Evolutionary conservation across 2,888 invertebrate genomes (phyloP).

Genomic region (Nomada fucata): DNA sequence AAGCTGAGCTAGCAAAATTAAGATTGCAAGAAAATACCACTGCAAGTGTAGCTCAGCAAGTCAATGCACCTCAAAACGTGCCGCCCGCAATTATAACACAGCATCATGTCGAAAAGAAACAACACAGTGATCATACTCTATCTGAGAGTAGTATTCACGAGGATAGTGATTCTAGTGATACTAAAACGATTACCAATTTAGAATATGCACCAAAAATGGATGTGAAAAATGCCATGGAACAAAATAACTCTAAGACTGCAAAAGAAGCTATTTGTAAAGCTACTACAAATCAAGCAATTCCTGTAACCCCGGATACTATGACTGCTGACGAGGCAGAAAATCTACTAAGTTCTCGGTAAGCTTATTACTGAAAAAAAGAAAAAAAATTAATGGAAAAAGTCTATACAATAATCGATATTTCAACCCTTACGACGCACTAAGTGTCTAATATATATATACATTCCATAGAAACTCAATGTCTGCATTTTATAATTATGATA

Average conservation of each 20-base stretch:
- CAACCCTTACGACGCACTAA: conserved; percentile 8
- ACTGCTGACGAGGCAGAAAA: conserved; percentile 95
- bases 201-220: conserved; percentile 66
- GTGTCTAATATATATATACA: conserved; percentile 18
- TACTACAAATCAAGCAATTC: conserved; percentile 61
- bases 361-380: conserved; percentile 47
- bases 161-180: conserved; percentile 78
- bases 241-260: conserved; percentile 37
- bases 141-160: conserved; percentile 75
- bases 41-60: conserved; percentile 63
- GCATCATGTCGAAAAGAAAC: conserved; percentile 54
- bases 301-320: conserved; percentile 87
- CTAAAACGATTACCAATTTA: conserved; percentile 77
- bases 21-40: conserved; percentile 73
- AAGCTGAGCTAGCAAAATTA: conserved; percentile 79
- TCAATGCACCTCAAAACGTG: conserved; percentile 49
- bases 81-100: conserved; percentile 59
- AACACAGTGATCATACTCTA: conserved; percentile 46
- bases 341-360: conserved; percentile 93
- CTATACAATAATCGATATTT: conserved; percentile 24
- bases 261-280: conserved; percentile 65
- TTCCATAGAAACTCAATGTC: conserved; percentile 7
- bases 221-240: conserved; percentile 69
- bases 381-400: conserved; percentile 7
- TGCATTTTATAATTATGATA: conserved; percentile 27